Base-by-base conservation (phyloP, 1,140 invertebrate species). In the Dreissena rostriformis region DNA sequence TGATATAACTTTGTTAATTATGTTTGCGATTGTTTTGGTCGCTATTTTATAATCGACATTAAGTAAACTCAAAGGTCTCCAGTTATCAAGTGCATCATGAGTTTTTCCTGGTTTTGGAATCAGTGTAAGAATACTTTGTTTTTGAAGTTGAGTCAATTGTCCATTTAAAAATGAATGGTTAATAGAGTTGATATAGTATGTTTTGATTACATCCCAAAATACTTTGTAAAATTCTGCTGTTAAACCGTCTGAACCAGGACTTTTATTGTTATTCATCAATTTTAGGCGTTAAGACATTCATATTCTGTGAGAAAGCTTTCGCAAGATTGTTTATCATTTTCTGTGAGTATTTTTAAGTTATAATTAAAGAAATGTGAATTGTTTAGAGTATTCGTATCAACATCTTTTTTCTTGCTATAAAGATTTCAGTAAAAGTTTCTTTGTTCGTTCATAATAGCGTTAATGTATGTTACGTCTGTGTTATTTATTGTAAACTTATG, bases 161-260 rank as follows among this genome's bases (percentile, higher is more conserved):
- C 51, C 57, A 7, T 66, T 83, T 6, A 19, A 1, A 53, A 53
- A 83, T 24, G 39, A 65, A 28, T 67, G 66, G 51, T 83, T 83
- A 7, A 83, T 12, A 17, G 57, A 49, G 22, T 76, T 55, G 14
- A 75, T 52, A 11, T 49, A 24, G 1, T 68, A 17, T 49, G 15
- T 11, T 28, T 52, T 65, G 39, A 83, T 49, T 51, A 24, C 51
- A 24, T 66, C 68, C 81, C 63, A 75, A 68, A 83, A 67, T 5
- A 66, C 28, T 66, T 74, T 75, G 39, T 29, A 57, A 51, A 83
- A 83, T 75, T 83, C 72, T 14, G 49, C 28, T 7, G 70, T 75
- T 14, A 75, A 52, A 24, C 63, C 71, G 52, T 83, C 81, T 19
- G 52, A 68, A 15, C 81, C 72, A 24, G 81, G 72, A 39, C 71